A percentile compares a stretch with the other conserved stretches of the same genome.
Conservation (phyloP, 1,140 invertebrate species). For the Tetranychus cinnabarinus region DNA sequence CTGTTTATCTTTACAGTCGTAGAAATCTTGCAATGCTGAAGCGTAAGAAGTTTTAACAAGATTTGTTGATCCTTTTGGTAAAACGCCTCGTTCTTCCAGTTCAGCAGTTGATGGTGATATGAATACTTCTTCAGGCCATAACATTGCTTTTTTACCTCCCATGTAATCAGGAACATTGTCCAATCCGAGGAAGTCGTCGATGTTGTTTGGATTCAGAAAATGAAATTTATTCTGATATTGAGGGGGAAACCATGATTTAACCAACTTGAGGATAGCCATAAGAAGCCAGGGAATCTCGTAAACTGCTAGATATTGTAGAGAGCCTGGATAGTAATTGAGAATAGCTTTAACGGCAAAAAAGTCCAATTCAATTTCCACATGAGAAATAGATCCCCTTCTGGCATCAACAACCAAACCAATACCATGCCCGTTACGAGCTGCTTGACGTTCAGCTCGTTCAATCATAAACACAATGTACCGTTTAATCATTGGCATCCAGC, state of each 20-base stretch:
- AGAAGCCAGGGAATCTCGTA: constrained; percentile 12
- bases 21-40: background rate
- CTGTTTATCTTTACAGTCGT: background rate
- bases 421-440: background rate
- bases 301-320: constrained; percentile 8
- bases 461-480: constrained; percentile 2
- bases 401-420: constrained; percentile 4
- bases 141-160: constrained; percentile 2
- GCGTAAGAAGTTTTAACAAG: background rate
- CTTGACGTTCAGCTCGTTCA: background rate
- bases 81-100: background rate
- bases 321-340: constrained; percentile 10
- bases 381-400: constrained; percentile 1
- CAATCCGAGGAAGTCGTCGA: constrained; percentile 6
- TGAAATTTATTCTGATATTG: constrained; percentile 8
- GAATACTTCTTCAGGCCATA: background rate
- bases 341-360: background rate
- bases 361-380: constrained; percentile 8
- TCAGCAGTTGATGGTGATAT: background rate
- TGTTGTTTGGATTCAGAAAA: constrained; percentile 6
- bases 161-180: constrained; percentile 11
- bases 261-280: constrained; percentile 6
- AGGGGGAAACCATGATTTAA: constrained; percentile 8
- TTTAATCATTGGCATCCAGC: constrained; percentile 5
- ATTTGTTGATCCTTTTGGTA: background rate